Percentiles rank a stretch among this genome's conserved stretches.
Evolutionary conservation across 2,113 vertebrate genomes (phyloP).

Genomic region (Ictalurus punctatus): DNA sequence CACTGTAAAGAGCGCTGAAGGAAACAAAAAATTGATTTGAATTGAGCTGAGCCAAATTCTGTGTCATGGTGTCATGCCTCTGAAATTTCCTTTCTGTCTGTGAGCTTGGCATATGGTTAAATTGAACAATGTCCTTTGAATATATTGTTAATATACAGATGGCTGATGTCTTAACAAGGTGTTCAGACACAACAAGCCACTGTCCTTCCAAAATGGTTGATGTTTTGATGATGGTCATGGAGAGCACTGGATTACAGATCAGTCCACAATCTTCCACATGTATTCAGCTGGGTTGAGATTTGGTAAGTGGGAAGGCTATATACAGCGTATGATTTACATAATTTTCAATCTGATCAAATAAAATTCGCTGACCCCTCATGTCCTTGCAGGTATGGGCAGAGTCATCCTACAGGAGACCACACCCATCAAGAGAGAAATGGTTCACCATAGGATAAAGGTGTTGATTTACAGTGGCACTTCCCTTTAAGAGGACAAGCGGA

Average conservation of each 20-base stretch:
- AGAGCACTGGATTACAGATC: not conserved
- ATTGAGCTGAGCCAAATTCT: not conserved
- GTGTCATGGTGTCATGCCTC: conserved; percentile 9
- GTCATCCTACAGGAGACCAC: not conserved
- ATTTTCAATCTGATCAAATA: not conserved
- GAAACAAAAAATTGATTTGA: conserved; percentile 34
- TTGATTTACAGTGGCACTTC: not conserved
- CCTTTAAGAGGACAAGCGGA: not conserved
- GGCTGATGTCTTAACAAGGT: not conserved
- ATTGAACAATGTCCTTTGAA: not conserved
- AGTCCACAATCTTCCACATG: not conserved
- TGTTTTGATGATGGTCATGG: not conserved
- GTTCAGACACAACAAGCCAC: not conserved
- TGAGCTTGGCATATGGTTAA: not conserved
- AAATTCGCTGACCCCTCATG: not conserved
- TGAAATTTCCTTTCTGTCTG: not conserved
- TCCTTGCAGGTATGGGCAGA: too few relatives aligned
- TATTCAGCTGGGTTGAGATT: not conserved
- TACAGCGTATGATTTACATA: not conserved
- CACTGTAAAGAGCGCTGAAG: conserved; percentile 2
- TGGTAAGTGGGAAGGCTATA: not conserved
- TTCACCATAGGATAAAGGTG: not conserved
- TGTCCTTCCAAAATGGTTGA: not conserved
- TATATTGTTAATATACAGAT: not conserved
- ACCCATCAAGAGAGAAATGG: not conserved